Evolutionary conservation across 2,113 vertebrate species (phyloP), one percentile per base, ranked within the genome.

Genomic region (Eidolon helvum): DNA sequence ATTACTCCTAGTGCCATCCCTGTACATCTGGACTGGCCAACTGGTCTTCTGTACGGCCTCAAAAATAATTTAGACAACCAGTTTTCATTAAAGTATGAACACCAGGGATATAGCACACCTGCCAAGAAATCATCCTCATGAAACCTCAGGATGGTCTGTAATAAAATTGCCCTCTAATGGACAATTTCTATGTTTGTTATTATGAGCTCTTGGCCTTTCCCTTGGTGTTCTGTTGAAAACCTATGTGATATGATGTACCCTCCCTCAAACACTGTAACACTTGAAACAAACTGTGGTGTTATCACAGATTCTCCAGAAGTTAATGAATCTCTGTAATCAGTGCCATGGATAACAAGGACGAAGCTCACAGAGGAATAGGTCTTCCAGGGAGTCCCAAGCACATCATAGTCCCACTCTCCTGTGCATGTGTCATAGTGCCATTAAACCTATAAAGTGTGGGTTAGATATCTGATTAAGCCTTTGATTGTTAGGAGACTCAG

Each of bases 111-210:
- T 3, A 90, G 28, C 11, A 61, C 14, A 63, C 10, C 66, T 92
- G 80, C 65, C 96, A 97, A 96, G 66, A 96, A 92, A 61, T 48
- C 21, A 85, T 71, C 19, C 48, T 16, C 38, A 30, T 85, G 88
- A 95, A 94, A 90, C 7, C 1, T 35, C 57, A 85, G 28, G 53
- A 74, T 82, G 33, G 5, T 66, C 7, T 53, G 9, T 82, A 63
- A 78, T 74, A 88, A 95, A 94, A 95, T 6, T 50, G 2, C 10
- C 75, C 55, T 72, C 43, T 94, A 90, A 40, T 75, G 82, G 63
- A 71, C 21, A 18, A 53, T 87, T 28, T 72, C 22, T 33, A 1
- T 30, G 2, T 53, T 72, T 80, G 1, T 75, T 92, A 11, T 87
- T 79, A 69, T 40, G 4, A 75, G 18, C 57, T 11, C 14, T 87